Percentiles rank a stretch among this genome's conserved stretches.
Conservation (phyloP, 2,113 vertebrate genomes). For the Mirza zaza region DNA sequence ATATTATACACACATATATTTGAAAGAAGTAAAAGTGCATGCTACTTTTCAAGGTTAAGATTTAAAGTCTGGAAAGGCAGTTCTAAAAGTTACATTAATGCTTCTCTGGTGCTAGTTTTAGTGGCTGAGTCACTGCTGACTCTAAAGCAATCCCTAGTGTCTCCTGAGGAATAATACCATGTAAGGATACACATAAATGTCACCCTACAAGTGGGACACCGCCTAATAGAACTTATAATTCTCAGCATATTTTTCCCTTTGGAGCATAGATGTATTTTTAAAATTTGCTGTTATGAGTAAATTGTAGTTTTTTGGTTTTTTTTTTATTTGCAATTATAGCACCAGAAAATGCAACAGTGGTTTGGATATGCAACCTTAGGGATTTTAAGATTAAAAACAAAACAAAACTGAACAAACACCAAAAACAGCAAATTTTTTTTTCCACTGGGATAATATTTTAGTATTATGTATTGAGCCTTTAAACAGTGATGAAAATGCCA, state of each 20-base stretch:
- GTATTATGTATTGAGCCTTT: slow-evolving; percentile 71
- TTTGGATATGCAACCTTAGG: slow-evolving; percentile 72
- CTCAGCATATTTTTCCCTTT: slow-evolving; percentile 74
- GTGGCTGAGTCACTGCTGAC: slow-evolving; percentile 51
- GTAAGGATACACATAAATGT: slow-evolving; percentile 31
- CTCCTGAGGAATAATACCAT: slow-evolving; percentile 20
- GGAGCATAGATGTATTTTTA: slow-evolving; percentile 73
- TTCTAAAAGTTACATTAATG: background rate
- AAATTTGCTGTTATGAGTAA: slow-evolving; percentile 74
- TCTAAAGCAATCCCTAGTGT: background rate
- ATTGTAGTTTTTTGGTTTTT: slow-evolving; percentile 77
- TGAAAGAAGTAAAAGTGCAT: background rate
- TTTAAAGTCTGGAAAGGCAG: background rate
- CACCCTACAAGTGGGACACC: slow-evolving; percentile 54
- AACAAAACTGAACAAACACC: slow-evolving; percentile 45
- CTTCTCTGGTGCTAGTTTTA: slow-evolving; percentile 40
- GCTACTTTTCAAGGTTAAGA: slow-evolving; percentile 13
- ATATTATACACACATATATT: background rate
- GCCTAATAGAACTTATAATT: slow-evolving; percentile 78
- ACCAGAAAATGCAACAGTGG: slow-evolving; percentile 74
- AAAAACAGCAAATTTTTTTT: slow-evolving; percentile 46
- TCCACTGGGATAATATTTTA: slow-evolving; percentile 1
- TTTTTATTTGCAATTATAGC: slow-evolving; percentile 76
- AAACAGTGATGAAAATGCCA: slow-evolving; percentile 72
- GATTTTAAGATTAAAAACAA: slow-evolving; percentile 65